Evolutionary conservation across 2,113 vertebrate species (phyloP), one percentile per base, ranked within the genome.

Genomic region (Tylochromis polylepis): DNA sequence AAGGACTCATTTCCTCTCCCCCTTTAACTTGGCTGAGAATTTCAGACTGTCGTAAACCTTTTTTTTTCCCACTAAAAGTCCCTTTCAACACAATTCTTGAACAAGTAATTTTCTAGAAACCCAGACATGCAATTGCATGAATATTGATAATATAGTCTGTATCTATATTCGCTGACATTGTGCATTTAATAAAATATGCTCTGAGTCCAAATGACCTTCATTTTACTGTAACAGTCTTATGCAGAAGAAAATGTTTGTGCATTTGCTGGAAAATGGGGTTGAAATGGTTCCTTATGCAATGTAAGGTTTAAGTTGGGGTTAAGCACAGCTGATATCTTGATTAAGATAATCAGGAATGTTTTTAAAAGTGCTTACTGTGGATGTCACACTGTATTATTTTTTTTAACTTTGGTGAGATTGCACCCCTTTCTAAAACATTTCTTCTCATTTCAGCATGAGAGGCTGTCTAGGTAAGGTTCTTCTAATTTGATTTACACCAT

Each of bases 391-490:
- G 8, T 12, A 43, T 60, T 82, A 46, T 55, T 27, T 7, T 82
- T 10, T 80, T 4, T 3, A 34, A n/a, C 24, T 79, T 16, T 67
- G 51, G n/a, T 84, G 12, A 62, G 16, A 70, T 18, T 6, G 81
- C 3, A 22, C 2, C 3, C 9, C 41, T 3, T 51, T 88, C 20
- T 91, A 83, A 95, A 84, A 87, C 59, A 57, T 88, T 81, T 83
- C 62, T 81, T 77, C 72, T 96, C 88, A 60, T 96, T 95, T 86
- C 93, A 99, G 97, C 97, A 97, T 94, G 97, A 98, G 91, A 96
- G 97, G 90, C 94, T 97, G 78, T 96, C 96, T 46, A 97, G 98
- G 98, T 98, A 97, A 98, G 97, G 92, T 56, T 41, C 18, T 10
- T 89, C 38, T 51, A 8, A 34, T 85, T 82, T 41, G 8, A 56